phyloP scores from a whole-genome alignment of 1,140 invertebrate species.

The Scylla paramamosain region DNA sequence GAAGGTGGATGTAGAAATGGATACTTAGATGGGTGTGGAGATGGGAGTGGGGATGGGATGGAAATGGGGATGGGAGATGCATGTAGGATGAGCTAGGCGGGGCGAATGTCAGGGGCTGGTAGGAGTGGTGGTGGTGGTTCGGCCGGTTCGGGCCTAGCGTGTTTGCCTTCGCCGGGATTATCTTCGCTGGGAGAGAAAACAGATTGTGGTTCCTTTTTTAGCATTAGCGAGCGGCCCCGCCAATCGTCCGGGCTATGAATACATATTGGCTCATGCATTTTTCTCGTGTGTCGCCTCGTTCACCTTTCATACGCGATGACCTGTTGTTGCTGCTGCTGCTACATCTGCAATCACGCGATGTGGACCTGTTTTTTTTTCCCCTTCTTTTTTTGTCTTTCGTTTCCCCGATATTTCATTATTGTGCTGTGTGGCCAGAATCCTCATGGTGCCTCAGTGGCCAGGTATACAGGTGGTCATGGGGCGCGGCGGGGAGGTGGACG shows the following conservation, averaged over 20 bases:
- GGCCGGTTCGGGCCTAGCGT: too few species aligned
- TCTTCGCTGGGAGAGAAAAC: neutral
- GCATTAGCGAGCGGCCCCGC: neutral
- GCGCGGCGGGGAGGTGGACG: neutral
- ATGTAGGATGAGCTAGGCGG: neutral
- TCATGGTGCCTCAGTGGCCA: neutral
- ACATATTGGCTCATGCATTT: conserved; percentile 5
- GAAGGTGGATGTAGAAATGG: too few species aligned
- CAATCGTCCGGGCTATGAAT: neutral
- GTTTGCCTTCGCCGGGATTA: too few species aligned
- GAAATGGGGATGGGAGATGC: neutral
- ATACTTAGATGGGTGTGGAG: too few species aligned
- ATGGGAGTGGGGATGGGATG: neutral
- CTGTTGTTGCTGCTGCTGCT: neutral
- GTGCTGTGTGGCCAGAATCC: neutral
- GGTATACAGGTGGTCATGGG: neutral
- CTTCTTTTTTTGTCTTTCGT: neutral
- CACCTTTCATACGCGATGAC: neutral
- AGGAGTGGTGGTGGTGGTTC: neutral
- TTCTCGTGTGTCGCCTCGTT: neutral
- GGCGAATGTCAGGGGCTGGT: neutral
- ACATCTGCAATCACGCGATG: neutral
- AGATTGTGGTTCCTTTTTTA: conserved; percentile 5
- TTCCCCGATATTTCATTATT: neutral
- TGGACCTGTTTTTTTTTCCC: neutral